Evolutionary conservation across 2,888 invertebrate genomes (phyloP).

Genomic region (Drosophila mulleri): DNA sequence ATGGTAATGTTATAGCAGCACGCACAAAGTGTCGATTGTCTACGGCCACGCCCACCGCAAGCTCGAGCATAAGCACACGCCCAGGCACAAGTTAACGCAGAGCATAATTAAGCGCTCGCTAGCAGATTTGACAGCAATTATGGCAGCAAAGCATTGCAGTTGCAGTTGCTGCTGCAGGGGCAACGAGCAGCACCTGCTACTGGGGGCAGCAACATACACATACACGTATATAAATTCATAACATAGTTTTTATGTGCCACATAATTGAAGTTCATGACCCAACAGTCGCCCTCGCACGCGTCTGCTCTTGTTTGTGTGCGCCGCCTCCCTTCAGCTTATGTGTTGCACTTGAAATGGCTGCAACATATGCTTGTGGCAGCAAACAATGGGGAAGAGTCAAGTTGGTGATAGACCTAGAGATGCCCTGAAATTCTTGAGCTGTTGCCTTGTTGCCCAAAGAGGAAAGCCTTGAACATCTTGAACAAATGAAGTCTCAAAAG

Average conservation of each 20-base stretch:
- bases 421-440: background rate
- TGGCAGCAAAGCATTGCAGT: constrained; percentile 29
- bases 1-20: constrained; percentile 20
- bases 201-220: constrained; percentile 11
- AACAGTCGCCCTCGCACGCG: constrained; percentile 57
- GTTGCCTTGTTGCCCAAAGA: too few relatives aligned
- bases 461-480: too few relatives aligned
- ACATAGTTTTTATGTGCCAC: constrained; percentile 24
- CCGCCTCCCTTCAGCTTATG: constrained; percentile 14
- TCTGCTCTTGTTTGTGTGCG: constrained; percentile 23
- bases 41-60: constrained; percentile 17
- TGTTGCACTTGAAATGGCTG: constrained; percentile 45
- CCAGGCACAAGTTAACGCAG: constrained; percentile 26
- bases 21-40: constrained; percentile 32
- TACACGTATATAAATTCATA: background rate
- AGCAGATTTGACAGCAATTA: constrained; percentile 68
- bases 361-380: constrained; percentile 33
- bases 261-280: constrained; percentile 78
- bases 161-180: background rate
- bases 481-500: too few relatives aligned
- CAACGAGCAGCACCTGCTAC: constrained; percentile 54
- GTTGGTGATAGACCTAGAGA: background rate
- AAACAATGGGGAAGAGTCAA: background rate
- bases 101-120: constrained; percentile 63
- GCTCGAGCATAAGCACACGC: background rate